Percentiles rank a stretch among this genome's conserved stretches.
phyloP scores from a whole-genome alignment of 2,113 vertebrate genomes.

The Melanocharis versteri region DNA sequence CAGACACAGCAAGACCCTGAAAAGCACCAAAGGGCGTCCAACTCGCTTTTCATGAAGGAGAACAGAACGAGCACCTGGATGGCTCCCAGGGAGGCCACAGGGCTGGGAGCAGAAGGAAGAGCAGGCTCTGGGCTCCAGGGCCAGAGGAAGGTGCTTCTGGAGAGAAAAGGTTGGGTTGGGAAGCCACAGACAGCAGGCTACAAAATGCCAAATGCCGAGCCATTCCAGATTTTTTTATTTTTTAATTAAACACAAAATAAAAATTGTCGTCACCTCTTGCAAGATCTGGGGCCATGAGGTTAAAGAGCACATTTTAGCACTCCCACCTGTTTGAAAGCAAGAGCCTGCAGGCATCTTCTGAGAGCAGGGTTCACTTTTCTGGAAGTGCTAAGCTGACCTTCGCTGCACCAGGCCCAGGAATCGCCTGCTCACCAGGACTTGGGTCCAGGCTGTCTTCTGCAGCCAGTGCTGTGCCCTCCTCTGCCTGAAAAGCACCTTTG shows the following conservation, averaged over 20 bases:
- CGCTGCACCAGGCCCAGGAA: not conserved
- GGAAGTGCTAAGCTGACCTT: not conserved
- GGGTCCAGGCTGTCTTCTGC: not conserved
- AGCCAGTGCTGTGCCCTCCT: accelerated
- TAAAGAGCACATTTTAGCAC: not conserved
- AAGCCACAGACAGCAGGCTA: not conserved
- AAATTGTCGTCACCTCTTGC: not conserved
- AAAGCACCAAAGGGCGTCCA: not conserved
- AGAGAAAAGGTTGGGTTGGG: not conserved
- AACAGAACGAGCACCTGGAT: not conserved
- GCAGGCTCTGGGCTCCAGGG: not conserved
- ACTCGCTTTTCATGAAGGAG: accelerated
- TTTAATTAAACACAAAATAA: not conserved
- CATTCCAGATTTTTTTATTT: not conserved
- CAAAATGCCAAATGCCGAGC: accelerated
- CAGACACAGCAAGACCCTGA: not conserved
- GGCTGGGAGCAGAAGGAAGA: not conserved
- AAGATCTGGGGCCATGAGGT: not conserved
- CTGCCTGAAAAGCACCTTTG: not conserved
- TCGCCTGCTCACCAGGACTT: accelerated
- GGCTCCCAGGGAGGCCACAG: not conserved
- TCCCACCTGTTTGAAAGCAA: not conserved
- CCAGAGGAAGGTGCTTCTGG: not conserved
- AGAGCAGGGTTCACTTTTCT: not conserved
- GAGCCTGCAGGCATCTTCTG: not conserved